Conservation (phyloP, 1,140 invertebrate genomes). For the Zaprionus kolodkinae region DNA sequence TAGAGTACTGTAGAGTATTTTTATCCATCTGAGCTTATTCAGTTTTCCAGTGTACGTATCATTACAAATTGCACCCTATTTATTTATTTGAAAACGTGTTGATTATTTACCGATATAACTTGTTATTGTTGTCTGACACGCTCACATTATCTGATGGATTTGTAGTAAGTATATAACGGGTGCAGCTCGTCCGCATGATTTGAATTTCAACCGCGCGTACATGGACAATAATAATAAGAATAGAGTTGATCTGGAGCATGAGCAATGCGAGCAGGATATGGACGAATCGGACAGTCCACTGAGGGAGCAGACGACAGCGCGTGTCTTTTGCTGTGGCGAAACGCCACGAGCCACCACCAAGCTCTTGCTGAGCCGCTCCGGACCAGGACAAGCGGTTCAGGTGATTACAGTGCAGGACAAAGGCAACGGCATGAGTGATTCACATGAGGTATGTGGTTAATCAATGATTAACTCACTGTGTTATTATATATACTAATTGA, state of each 20-base stretch:
- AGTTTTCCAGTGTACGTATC: slow-evolving; percentile 79
- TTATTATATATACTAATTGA: neutral
- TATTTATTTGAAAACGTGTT: slow-evolving; percentile 41
- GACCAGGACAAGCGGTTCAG: slow-evolving; percentile 78
- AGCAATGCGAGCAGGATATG: slow-evolving; percentile 63
- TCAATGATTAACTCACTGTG: too few species aligned
- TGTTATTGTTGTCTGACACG: slow-evolving; percentile 58
- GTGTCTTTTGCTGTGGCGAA: slow-evolving; percentile 80
- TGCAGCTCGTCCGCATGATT: slow-evolving; percentile 68
- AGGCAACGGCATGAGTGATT: slow-evolving; percentile 35
- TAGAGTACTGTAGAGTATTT: slow-evolving; percentile 5
- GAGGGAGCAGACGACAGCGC: slow-evolving; percentile 44
- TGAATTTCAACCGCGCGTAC: slow-evolving; percentile 66
- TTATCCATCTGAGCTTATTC: slow-evolving; percentile 4
- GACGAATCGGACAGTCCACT: slow-evolving; percentile 72
- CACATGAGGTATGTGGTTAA: slow-evolving; percentile 28
- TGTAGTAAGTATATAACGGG: slow-evolving; percentile 83
- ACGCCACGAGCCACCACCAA: slow-evolving; percentile 54
- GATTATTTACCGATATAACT: slow-evolving; percentile 44
- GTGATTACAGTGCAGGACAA: slow-evolving; percentile 65
- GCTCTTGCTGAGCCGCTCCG: slow-evolving; percentile 54
- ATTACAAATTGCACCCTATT: slow-evolving; percentile 41
- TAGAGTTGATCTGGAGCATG: slow-evolving; percentile 25
- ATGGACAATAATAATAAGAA: slow-evolving; percentile 74
- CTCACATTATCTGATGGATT: slow-evolving; percentile 49